Conservation (phyloP, 2,797 vertebrate species). For the Pseudomugil gertrudae region DNA sequence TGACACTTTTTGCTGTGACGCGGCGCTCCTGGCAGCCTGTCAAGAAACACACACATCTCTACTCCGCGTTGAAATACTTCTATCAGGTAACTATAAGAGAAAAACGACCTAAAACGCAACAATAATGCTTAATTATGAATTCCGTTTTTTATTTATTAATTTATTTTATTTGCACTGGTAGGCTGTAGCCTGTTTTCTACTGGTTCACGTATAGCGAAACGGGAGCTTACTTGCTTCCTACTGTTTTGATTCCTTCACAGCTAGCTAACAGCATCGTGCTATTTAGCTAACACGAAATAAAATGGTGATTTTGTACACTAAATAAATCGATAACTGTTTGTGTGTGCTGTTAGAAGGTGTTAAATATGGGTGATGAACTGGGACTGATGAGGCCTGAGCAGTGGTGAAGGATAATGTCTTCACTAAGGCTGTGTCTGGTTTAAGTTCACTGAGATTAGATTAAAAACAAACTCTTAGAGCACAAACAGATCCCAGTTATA, state of each 20-base stretch:
- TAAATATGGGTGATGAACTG: not conserved
- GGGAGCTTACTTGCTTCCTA: constrained; percentile 2
- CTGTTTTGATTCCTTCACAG: constrained; percentile 37
- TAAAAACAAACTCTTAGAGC: not conserved
- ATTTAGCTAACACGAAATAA: constrained; percentile 11
- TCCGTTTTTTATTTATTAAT: rapidly evolving
- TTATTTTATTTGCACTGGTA: not conserved
- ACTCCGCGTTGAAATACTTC: constrained; percentile 4
- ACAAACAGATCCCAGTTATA: not conserved
- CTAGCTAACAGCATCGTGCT: constrained; percentile 45
- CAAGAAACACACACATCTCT: constrained; percentile 17
- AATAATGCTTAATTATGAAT: rapidly evolving
- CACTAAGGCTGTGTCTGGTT: not conserved
- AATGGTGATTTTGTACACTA: not conserved
- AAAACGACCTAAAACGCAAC: too few species aligned
- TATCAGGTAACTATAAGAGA: constrained; percentile 25
- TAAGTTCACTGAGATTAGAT: not conserved
- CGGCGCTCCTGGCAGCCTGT: constrained; percentile 34
- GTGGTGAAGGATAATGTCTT: not conserved
- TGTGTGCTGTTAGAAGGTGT: too few species aligned
- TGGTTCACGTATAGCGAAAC: not conserved
- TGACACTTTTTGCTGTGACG: constrained; percentile 39
- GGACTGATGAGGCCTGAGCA: constrained; percentile 9
- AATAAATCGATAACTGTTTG: not conserved
- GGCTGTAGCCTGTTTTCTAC: not conserved